A percentile compares a stretch with the other conserved stretches of the same genome.
Conservation (phyloP, 2,888 invertebrate species). For the Erpobdella octoculata region DNA sequence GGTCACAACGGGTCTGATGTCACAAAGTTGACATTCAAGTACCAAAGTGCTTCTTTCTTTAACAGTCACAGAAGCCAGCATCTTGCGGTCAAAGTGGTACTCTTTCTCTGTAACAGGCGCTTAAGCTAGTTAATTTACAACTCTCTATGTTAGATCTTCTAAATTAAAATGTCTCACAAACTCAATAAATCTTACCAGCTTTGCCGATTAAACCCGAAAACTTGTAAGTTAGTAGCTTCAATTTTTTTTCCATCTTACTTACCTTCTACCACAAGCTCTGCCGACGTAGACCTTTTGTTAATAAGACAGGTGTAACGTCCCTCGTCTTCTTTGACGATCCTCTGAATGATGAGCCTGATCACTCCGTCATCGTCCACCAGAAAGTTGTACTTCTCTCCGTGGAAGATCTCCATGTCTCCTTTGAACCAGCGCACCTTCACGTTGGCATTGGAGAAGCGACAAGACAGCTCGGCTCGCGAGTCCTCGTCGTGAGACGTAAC, state of each 20-base stretch:
- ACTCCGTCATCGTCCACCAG: conserved; percentile 68
- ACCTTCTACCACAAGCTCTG: conserved; percentile 86
- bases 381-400: conserved; percentile 91
- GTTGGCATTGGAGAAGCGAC: conserved; percentile 91
- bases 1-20: conserved; percentile 81
- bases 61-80: conserved; percentile 80
- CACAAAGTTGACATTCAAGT: conserved; percentile 87
- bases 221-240: no score
- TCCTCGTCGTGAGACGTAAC: conserved; percentile 92
- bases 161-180: neutral
- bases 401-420: conserved; percentile 74
- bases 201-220: no score
- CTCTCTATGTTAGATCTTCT: neutral
- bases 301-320: conserved; percentile 92
- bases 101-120: conserved; percentile 48
- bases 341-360: conserved; percentile 73
- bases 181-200: no score
- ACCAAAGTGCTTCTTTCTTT: conserved; percentile 80
- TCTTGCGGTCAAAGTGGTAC: conserved; percentile 82
- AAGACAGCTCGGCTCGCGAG: conserved; percentile 84
- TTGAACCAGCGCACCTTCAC: conserved; percentile 42
- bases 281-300: conserved; percentile 72
- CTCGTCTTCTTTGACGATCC: conserved; percentile 88
- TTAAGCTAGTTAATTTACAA: neutral
- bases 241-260: no score